Evolutionary conservation across 2,797 vertebrate genomes (phyloP), one percentile per base, ranked within the genome.

Genomic region (Clarias fuscus): DNA sequence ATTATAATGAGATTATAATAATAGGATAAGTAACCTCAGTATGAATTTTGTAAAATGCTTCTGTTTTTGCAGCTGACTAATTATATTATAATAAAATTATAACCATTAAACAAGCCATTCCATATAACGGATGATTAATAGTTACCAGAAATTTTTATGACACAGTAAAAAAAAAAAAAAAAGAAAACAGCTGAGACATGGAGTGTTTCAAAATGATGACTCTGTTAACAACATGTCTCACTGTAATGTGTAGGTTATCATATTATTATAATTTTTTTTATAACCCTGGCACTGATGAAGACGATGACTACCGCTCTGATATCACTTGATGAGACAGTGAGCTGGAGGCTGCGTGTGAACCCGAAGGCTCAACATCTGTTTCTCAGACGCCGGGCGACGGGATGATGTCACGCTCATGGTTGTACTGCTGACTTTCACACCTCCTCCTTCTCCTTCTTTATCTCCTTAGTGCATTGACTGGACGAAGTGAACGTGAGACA

Each of bases 251-350:
- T 22, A 14, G n/a, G 67, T 33, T 65, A n/a, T 65, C 62, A 0
- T 64, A 58, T 79, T 62, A 56, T n/a, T 43, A 33, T 56, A 58
- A 30, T 58, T 78, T 27, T 70, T 70, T 14, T 11, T 48, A 48
- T 48, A 43, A 64, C 67, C 5, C 24, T 15, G 56, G 33, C 70
- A 22, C 8, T 22, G 22, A 71, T 73, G 71, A 53, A 6, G 76
- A 84, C 58, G 73, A 85, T 40, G 76, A 86, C 67, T 80, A 22
- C n/a, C 27, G n/a, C 18, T 22, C 24, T 85, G 84, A 82, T 64
- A 40, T 81, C 67, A 85, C 43, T 20, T 11, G 48, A 53, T 72
- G 56, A 81, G 77, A 68, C 48, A 43, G 22, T 70, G 73, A 78
- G 84, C 84, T n/a, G 43, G 11, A 59, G 53, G 64, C 75, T 70